phyloP scores from a whole-genome alignment of 2,888 invertebrate species.

The Liopterus haemorrhoidalis region DNA sequence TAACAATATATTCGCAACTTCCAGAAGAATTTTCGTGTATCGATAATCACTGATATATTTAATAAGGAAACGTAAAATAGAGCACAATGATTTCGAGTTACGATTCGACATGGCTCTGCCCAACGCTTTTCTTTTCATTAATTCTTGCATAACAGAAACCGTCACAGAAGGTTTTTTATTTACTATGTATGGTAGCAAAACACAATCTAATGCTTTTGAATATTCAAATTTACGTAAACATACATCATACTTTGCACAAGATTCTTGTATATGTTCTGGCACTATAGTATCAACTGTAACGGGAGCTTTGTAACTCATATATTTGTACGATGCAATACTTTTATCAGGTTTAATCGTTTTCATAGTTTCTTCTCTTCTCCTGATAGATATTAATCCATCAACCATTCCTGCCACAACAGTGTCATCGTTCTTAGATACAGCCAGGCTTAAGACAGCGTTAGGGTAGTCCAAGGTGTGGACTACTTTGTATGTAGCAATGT shows the following conservation, averaged over 20 bases:
- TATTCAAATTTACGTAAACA: conserved; percentile 76
- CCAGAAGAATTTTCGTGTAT: conserved; percentile 67
- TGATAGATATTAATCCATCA: conserved; percentile 85
- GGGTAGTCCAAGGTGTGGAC: conserved; percentile 87
- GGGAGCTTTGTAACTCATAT: conserved; percentile 9
- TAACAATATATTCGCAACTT: conserved; percentile 67
- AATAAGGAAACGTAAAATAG: conserved; percentile 70
- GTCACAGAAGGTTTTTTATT: conserved; percentile 69
- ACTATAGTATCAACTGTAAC: conserved; percentile 51
- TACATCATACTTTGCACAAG: conserved; percentile 59
- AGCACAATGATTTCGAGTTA: conserved; percentile 57
- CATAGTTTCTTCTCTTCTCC: conserved; percentile 61
- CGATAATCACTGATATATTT: conserved; percentile 63
- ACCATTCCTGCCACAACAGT: conserved; percentile 87
- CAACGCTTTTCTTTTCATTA: conserved; percentile 76
- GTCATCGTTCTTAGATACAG: conserved; percentile 67
- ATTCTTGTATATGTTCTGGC: conserved; percentile 42
- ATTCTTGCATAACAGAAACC: conserved; percentile 76
- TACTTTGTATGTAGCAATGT: conserved; percentile 75
- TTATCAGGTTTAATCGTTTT: conserved; percentile 44
- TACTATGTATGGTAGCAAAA: conserved; percentile 55
- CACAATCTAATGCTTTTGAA: conserved; percentile 69
- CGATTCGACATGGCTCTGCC: conserved; percentile 68
- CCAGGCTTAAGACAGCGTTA: conserved; percentile 83
- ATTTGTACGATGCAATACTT: conserved; percentile 52